Base-by-base conservation (phyloP, 23 tunicate species). In the Styela plicata region DNA sequence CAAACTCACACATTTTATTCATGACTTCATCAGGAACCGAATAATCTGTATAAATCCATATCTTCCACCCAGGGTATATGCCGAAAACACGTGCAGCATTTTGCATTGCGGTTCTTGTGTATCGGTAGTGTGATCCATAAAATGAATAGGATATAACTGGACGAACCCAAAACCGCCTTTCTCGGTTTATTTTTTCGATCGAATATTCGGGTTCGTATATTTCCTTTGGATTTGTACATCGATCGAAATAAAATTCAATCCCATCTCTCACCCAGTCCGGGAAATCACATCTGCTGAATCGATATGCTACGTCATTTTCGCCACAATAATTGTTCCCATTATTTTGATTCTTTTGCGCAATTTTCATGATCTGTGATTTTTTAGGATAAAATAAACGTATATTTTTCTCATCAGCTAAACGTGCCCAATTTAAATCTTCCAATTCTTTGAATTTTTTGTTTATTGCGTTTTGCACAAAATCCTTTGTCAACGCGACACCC, bases 171-270 rank as follows among this genome's bases (percentile, higher is more conserved):
- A 34, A 30, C 3, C 77, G 77, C 36, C 29, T 71, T 17, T 71
- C 35, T 71, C 3, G 5, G 29, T 71, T 27, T 19, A 34, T 34
- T 71, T 30, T 31, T 34, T 22, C 23, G 32, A 71, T 30, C 17
- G 77, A 71, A 26, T 27, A 32, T 2, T 71, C 77, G 5, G 34
- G 35, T 3, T 16, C 16, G 37, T 71, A 71, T 3, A 17, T 19
- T 30, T 71, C 77, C 35, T 71, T 20, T 16, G 77, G 77, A 30
- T 32, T 71, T n/a, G 77, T 71, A 17, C 77, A 71, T 3, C 32
- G 77, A 32, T 71, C 77, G 36, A 71, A 71, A 71, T 71, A 71
- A 30, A 71, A 71, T 71, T 71, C 77, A 34, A 71, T 71, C 7
- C 77, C 77, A 34, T 71, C 35, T 71, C 36, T 34, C 16, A 71